Percentiles rank a stretch among this genome's conserved stretches.
phyloP scores from a whole-genome alignment of 2,888 invertebrate species.

The Omphaloscelis lunosa region DNA sequence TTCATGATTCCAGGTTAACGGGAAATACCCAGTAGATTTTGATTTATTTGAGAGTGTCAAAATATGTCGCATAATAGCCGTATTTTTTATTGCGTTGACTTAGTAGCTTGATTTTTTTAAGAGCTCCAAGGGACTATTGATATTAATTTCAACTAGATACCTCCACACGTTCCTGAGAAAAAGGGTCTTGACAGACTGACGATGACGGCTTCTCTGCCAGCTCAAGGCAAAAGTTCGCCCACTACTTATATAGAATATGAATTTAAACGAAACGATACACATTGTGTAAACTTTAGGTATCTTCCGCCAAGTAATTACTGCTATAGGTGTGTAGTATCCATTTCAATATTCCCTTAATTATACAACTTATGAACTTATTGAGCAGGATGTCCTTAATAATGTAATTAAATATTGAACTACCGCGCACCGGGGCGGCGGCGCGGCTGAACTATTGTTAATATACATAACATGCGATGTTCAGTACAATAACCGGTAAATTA shows the following conservation, averaged over 20 bases:
- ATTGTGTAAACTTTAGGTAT: background rate
- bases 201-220: too few species aligned
- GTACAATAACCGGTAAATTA: constrained; percentile 16
- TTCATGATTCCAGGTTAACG: too few species aligned
- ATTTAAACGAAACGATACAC: background rate
- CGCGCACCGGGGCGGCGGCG: background rate
- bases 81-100: too few species aligned
- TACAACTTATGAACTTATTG: constrained; percentile 4
- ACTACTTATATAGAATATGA: background rate
- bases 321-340: background rate
- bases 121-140: too few species aligned
- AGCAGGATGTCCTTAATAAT: constrained; percentile 12
- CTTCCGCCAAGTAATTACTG: too few species aligned
- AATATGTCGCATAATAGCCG: too few species aligned
- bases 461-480: background rate
- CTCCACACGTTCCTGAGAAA: too few species aligned
- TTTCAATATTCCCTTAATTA: background rate
- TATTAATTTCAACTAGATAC: too few species aligned
- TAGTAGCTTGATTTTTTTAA: too few species aligned
- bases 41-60: too few species aligned
- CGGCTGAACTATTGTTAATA: background rate
- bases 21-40: too few species aligned
- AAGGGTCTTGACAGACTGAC: too few species aligned
- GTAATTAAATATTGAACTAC: constrained; percentile 1
- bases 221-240: background rate